A percentile compares a stretch with the other conserved stretches of the same genome.
Evolutionary conservation across 2,888 invertebrate genomes (phyloP).

Genomic region (Cecidostiba fungosa): DNA sequence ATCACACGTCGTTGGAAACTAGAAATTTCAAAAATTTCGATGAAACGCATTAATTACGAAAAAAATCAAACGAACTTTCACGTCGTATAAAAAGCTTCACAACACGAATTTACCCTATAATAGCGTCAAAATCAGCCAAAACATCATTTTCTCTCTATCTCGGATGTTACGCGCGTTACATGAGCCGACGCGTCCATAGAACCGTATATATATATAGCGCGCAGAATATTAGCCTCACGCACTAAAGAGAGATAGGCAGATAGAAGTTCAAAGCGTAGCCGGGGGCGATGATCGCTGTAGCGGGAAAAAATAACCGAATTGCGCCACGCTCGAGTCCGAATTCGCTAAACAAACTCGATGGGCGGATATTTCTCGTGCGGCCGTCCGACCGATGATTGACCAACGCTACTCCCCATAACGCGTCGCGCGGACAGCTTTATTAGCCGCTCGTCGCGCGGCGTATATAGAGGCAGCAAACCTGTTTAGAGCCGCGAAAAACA

Average conservation of each 20-base stretch:
- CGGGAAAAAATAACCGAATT: slow-evolving; percentile 43
- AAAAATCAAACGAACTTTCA: no score
- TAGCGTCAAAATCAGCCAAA: no score
- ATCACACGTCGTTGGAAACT: no score
- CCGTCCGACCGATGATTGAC: slow-evolving; percentile 9
- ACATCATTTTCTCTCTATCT: no score
- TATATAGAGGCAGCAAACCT: not conserved
- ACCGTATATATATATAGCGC: not conserved
- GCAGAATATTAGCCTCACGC: not conserved
- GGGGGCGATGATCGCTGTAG: not conserved
- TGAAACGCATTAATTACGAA: no score
- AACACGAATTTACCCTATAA: no score
- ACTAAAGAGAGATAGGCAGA: not conserved
- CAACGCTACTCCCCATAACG: not conserved
- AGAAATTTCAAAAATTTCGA: no score
- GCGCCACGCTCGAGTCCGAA: not conserved
- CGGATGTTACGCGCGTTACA: not conserved
- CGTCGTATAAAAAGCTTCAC: no score
- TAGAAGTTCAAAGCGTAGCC: not conserved
- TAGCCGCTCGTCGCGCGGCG: not conserved
- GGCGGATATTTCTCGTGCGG: slow-evolving; percentile 1
- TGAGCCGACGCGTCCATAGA: not conserved
- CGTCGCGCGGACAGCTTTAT: not conserved
- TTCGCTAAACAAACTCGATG: slow-evolving; percentile 14
- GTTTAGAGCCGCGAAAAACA: not conserved